Conservation (phyloP, 53 echinoderm and acorn worm genomes). For the Hippasteria phrygiana region DNA sequence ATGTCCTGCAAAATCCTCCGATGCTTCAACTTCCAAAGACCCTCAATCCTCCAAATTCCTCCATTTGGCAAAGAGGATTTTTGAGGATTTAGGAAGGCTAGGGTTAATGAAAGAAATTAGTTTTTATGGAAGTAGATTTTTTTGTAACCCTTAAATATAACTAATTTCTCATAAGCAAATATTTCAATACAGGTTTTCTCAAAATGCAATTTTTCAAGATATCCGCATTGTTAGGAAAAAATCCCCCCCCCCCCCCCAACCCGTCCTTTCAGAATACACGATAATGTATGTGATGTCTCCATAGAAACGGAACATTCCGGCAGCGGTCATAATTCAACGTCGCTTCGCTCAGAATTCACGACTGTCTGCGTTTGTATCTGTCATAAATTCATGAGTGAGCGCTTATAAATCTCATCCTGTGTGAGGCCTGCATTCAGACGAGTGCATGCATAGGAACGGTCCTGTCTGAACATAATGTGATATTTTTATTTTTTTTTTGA, state of each 20-base stretch:
- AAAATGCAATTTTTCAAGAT: no score
- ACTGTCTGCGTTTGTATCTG: not conserved
- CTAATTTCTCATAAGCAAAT: no score
- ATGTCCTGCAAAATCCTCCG: no score
- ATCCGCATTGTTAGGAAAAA: not conserved
- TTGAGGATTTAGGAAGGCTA: no score
- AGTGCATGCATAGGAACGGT: not conserved
- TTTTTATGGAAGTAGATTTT: no score
- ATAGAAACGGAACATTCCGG: not conserved
- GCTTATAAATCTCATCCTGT: not conserved
- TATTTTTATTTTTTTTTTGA: not conserved
- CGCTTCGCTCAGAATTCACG: not conserved
- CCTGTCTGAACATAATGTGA: not conserved
- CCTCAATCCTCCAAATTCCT: no score
- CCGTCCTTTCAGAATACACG: not conserved
- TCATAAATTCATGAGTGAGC: conserved; percentile 5
- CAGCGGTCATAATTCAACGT: not conserved
- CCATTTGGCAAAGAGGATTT: no score
- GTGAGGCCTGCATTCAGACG: not conserved
- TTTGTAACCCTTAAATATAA: no score
- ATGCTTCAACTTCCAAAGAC: no score
- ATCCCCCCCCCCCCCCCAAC: not conserved
- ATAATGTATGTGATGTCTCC: not conserved
- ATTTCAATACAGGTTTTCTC: no score
- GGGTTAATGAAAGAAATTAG: no score